Base-by-base conservation (phyloP, 2,797 vertebrate species). In the Lithobates pipiens region DNA sequence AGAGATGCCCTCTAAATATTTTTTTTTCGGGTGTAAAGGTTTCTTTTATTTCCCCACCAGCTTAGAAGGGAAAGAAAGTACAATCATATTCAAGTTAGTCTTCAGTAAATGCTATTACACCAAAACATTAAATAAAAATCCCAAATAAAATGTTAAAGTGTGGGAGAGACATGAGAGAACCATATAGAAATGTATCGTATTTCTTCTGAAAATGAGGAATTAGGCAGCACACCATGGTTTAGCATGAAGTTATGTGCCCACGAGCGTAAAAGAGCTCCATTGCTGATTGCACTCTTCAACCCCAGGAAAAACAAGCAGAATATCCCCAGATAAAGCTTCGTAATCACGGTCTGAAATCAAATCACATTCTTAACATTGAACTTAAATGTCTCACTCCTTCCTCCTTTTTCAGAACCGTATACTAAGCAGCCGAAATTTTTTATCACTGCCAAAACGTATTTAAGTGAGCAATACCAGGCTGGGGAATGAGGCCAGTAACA, bases 351-450 rank as follows among this genome's bases (percentile, higher is more conserved):
- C 15, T 82, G 80, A 86, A 86, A 86, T 86, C 85, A 86, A 82
- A 82, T 82, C 85, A 78, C 74, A 72, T 82, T 77, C 80, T 76
- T 82, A 73, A 78, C 80, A 65, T 77, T 83, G 72, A 84, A 85
- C 86, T 76, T 80, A 91, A 90, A 87, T 88, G 83, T 80, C 85
- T 89, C 65, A 84, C 79, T 89, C 85, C 88, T 90, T 89, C 80
- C 54, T 63, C 88, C 23, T 88, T 85, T 81, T 76, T 39, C 42
- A 81, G 73, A 81, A 81, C 78, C 32, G 76, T 72, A 85, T 39
- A 50, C 83, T 89, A 91, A 61, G 67, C 80, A 88, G 83, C 76
- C 80, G 88, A 44, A 77, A 78, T 77, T 76, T 82, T 89, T 79
- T 81, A 88, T 61, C 76, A 73, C 76, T 86, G 87, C 84, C 86